Evolutionary conservation across 2,797 vertebrate species (phyloP), one percentile per base, ranked within the genome.

Genomic region (Galago senegalensis): DNA sequence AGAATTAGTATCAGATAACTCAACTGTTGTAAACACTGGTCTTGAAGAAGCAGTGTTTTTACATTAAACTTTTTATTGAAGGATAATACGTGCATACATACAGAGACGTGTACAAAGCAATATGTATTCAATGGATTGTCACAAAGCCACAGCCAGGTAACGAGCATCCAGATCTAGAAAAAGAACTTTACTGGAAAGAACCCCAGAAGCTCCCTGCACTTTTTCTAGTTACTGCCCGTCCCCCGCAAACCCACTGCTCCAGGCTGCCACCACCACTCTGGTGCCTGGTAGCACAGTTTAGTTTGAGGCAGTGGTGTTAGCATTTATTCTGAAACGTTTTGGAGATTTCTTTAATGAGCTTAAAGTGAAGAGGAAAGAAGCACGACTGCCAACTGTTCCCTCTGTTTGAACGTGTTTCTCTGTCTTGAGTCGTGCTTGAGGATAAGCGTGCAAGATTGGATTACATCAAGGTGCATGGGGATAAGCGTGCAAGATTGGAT

Each of bases 1-100:
- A 83, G 49, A 95, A 70, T 92, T 53, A 81, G 18, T 87, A 80
- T 49, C 49, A 77, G 94, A 49, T 91, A 43, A 75, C 63, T 17
- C 29, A 67, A 31, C 29, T 67, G n/a, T 67, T 91, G 21, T 87
- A 84, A 93, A 79, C 18, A 21, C 3, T 87, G 63, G 89, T 94
- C 56, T 94, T 87, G 20, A 94, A 83, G 29, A 67, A 67, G 40
- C 46, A 88, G 0, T 80, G 46, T 70, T 89, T 91, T 67, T 83
- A 63, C 85, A 75, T 94, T 63, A 37, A 56, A 56, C 34, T 89
- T 70, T 49, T 63, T 72, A 46, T 61, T 87, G 23, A 83, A 94
- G 56, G 61, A 58, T 63, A 56, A n/a, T n/a, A 67, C 49, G 14
- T 4, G 49, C 49, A 49, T n/a, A 58, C 37, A 11, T 83, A 46